phyloP scores from a whole-genome alignment of 2,797 vertebrate genomes.

The Diplodus puntazzo region DNA sequence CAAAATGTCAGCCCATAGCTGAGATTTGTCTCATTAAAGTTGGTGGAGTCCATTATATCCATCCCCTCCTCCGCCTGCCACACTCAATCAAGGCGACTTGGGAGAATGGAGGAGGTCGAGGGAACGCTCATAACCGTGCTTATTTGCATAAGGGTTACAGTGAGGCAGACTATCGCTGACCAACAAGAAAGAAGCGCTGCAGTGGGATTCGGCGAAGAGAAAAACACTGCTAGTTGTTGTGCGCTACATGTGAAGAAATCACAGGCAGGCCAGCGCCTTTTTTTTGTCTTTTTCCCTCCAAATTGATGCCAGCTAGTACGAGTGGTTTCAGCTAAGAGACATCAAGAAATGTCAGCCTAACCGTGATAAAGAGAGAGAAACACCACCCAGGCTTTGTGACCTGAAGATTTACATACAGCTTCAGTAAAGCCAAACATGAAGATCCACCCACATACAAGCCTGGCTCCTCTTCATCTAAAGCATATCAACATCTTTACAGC shows the following conservation, averaged over 20 bases:
- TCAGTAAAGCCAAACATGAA: slow-evolving; percentile 60
- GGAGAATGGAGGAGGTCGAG: slow-evolving; percentile 65
- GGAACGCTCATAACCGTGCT: slow-evolving; percentile 68
- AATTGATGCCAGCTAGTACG: slow-evolving; percentile 62
- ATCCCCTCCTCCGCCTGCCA: slow-evolving; percentile 71
- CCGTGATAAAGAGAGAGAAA: slow-evolving; percentile 55
- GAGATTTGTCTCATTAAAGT: slow-evolving; percentile 87
- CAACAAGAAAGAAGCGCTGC: slow-evolving; percentile 62
- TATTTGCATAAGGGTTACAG: slow-evolving; percentile 75
- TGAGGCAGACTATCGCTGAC: slow-evolving; percentile 56
- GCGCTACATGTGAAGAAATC: slow-evolving; percentile 56
- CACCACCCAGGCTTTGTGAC: slow-evolving; percentile 70
- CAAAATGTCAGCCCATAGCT: slow-evolving; percentile 85
- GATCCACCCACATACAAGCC: slow-evolving; percentile 60
- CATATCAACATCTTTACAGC: slow-evolving; percentile 64
- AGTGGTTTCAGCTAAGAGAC: slow-evolving; percentile 55
- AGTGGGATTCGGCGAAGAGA: slow-evolving; percentile 46
- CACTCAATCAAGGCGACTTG: slow-evolving; percentile 77
- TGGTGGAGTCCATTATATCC: slow-evolving; percentile 76
- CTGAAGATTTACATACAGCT: slow-evolving; percentile 74
- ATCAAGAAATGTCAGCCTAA: slow-evolving; percentile 60
- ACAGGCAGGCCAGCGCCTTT: slow-evolving; percentile 34
- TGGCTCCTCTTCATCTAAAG: slow-evolving; percentile 65
- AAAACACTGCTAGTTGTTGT: slow-evolving; percentile 42
- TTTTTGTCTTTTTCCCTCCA: slow-evolving; percentile 43